Evolutionary conservation across 2,797 vertebrate species (phyloP), one percentile per base, ranked within the genome.

Genomic region (Coreius guichenoti): DNA sequence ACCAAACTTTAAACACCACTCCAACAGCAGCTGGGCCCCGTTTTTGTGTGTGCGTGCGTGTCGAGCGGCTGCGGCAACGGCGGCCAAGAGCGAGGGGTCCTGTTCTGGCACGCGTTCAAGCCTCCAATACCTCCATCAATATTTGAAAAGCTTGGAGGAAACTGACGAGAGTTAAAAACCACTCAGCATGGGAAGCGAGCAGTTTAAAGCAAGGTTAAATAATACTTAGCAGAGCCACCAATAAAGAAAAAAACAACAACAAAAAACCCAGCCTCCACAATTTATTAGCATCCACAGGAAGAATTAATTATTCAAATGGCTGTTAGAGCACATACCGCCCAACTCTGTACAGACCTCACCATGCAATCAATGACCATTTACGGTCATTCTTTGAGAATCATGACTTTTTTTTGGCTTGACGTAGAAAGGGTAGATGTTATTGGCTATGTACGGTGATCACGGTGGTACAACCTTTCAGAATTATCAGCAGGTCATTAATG

Each of bases 201-300:
- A 92, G 92, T 95, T 95, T 95, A 95, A 94, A 95, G 93, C 91
- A 92, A 94, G 94, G 95, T 95, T 96, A 96, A 96, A 95, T 95
- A 95, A 95, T 95, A 94, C 94, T 96, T 94, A 93, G 93, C 93
- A 85, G 87, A 94, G 93, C 93, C 93, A 94, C 93, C 93, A 94
- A 94, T 95, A 94, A 94, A 94, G 93, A 93, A 13, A 51, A 68
- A 74, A 43, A 51, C 36, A 39, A 45, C 61, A 79, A 78, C 49
- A 78, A 67, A 69, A 73, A 73, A 29, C 19, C 47, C 43, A 47
- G 45, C 92, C 93, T 94, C 91, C 90, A 90, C 93, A 94, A 94
- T 95, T 95, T 95, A 95, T 95, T 94, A 95, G 92, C 91, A 39
- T 88, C 90, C 93, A 93, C 90, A 81, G 91, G 93, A 92, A 90